phyloP scores from a whole-genome alignment of 37 sponge, comb jelly and placozoan species.

The Petrosia ficiformis region DNA sequence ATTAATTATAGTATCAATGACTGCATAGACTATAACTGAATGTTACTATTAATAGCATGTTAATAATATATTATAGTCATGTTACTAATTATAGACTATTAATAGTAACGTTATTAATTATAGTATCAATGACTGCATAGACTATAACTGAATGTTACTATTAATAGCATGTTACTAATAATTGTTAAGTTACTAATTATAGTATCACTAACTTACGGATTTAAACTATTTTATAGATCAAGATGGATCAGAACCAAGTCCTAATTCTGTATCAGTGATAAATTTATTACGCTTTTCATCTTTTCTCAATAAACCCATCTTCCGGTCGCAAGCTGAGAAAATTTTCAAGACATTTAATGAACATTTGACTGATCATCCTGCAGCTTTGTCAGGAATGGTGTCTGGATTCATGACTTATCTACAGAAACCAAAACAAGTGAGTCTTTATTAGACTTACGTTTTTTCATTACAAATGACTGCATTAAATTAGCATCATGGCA shows the following conservation, averaged over 20 bases:
- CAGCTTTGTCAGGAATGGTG: slow-evolving; percentile 55
- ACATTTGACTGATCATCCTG: slow-evolving; percentile 44
- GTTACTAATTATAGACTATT: too few species aligned
- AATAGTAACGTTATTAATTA: too few species aligned
- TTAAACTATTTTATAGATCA: slow-evolving; percentile 33
- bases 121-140: too few species aligned
- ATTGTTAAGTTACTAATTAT: too few species aligned
- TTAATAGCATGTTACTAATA: too few species aligned
- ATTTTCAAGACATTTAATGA: slow-evolving; percentile 37
- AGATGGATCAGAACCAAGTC: slow-evolving; percentile 78
- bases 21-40: too few species aligned
- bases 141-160: too few species aligned
- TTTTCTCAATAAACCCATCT: slow-evolving; percentile 15
- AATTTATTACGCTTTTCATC: slow-evolving; percentile 57
- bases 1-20: too few species aligned
- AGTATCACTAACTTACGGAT: too few species aligned
- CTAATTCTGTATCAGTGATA: slow-evolving; percentile 62
- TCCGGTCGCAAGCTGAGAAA: neutral
- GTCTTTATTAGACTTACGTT: slow-evolving; percentile 3
- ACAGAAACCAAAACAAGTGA: slow-evolving; percentile 53
- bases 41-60: too few species aligned
- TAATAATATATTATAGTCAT: too few species aligned
- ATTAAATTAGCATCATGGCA: too few species aligned
- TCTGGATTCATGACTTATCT: slow-evolving; percentile 33
- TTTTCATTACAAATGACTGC: neutral